These are phyloP conservation scores for Varecia variegata DNA, from an alignment of 2,797 vertebrate genomes.

Conservation along the genomic window DNA sequence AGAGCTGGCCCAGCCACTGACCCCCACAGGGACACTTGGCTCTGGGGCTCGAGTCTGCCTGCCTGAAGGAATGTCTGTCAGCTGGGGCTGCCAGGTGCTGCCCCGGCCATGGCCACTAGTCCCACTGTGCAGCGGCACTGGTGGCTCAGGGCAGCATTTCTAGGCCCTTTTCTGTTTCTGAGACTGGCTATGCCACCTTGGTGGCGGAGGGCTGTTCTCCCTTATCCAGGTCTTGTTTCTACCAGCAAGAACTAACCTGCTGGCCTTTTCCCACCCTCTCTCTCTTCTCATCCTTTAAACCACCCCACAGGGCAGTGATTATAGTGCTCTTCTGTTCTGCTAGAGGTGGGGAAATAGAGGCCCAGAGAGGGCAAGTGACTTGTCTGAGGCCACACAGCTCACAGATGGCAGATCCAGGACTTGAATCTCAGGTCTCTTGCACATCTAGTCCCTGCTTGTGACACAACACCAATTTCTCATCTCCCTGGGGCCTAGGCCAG, in stretches of 20 bases:
- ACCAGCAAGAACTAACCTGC: background rate
- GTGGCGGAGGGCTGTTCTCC: background rate
- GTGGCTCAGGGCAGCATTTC: background rate
- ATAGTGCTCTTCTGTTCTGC: background rate
- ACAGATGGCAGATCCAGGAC: background rate
- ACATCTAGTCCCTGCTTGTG: background rate
- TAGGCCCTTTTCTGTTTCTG: background rate
- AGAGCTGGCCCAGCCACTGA: constrained; percentile 47
- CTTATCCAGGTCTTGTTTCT: background rate
- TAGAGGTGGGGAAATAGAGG: background rate
- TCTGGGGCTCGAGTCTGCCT: background rate
- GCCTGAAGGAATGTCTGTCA: constrained; percentile 53
- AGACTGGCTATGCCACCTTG: background rate
- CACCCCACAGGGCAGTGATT: background rate
- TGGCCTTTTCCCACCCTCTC: background rate
- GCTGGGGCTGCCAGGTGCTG: constrained; percentile 51
- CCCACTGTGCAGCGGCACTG: background rate
- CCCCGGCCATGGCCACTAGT: background rate
- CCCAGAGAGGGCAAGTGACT: background rate
- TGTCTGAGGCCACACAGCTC: background rate
- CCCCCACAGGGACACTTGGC: constrained; percentile 61
- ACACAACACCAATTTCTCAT: background rate
- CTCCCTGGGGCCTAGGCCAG: background rate
- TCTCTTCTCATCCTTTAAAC: constrained; percentile 11
- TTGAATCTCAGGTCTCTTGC: background rate